Percentiles rank a stretch among this genome's conserved stretches.
These are phyloP conservation scores for Syndactyla subalaris DNA, from an alignment of 2,797 vertebrate genomes.

Conservation along the genomic window DNA sequence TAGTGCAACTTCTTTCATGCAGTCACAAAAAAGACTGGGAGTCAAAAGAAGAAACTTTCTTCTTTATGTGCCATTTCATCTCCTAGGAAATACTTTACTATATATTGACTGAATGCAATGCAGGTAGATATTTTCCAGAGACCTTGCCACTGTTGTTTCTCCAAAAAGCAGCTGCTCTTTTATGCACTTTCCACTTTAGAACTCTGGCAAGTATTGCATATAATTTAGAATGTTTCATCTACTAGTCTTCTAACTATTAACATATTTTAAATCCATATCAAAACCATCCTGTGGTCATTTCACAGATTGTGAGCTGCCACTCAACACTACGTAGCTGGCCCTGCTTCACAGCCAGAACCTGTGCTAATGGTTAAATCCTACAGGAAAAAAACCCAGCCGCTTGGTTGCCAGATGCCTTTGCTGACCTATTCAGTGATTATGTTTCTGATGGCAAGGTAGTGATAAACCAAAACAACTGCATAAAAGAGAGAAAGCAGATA, in stretches of 20 bases:
- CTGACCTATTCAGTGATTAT: not conserved
- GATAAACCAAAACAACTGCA: not conserved
- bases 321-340: not conserved
- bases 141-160: not conserved
- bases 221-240: not conserved
- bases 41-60: not conserved
- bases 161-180: not conserved
- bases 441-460: not conserved
- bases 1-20: not conserved
- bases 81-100: not conserved
- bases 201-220: not conserved
- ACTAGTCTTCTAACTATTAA: not conserved
- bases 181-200: not conserved
- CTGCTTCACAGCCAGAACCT: not conserved
- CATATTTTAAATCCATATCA: not conserved
- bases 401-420: not conserved
- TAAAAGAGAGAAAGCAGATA: not conserved
- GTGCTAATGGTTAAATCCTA: not conserved
- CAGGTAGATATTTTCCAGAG: not conserved
- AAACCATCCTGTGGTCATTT: not conserved
- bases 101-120: not conserved
- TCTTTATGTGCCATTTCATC: not conserved
- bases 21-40: not conserved
- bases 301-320: not conserved
- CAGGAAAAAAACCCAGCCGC: not conserved